A percentile compares a stretch with the other conserved stretches of the same genome.
Conservation (phyloP, 1,140 invertebrate genomes). For the Trachelipus rathkii region DNA sequence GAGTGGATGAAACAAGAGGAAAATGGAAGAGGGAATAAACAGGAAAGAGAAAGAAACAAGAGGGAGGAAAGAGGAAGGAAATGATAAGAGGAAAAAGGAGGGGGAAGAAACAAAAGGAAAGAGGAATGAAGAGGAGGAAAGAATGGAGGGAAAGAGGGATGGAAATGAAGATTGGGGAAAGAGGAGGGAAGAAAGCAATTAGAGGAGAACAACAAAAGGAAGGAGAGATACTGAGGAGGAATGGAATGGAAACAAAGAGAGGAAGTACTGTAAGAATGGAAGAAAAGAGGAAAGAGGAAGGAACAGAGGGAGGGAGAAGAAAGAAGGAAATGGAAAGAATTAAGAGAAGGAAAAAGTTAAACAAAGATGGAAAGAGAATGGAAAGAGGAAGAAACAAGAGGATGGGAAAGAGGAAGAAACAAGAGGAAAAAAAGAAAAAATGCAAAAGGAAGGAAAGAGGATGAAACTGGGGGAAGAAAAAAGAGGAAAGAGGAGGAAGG, state of each 20-base stretch:
- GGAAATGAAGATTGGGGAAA: too few relatives aligned
- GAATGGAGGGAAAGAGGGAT: not conserved
- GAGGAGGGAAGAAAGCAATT: not conserved
- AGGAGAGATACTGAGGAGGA: not conserved
- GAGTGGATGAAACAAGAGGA: not conserved
- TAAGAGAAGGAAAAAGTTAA: too few relatives aligned
- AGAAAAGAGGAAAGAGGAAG: too few relatives aligned
- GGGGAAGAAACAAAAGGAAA: not conserved
- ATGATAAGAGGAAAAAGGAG: not conserved
- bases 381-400: too few relatives aligned
- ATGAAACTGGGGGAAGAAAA: not conserved
- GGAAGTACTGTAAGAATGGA: too few relatives aligned
- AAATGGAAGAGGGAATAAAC: not conserved
- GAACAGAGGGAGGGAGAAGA: not conserved
- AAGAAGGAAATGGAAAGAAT: not conserved
- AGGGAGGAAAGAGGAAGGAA: not conserved
- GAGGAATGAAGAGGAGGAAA: constrained; percentile 1
- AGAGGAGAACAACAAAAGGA: not conserved
- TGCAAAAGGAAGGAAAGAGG: not conserved
- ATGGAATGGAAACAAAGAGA: not conserved
- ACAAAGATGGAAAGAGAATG: too few relatives aligned
- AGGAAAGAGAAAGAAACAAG: not conserved
- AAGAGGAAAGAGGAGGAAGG: too few relatives aligned
- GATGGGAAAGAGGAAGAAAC: too few relatives aligned
- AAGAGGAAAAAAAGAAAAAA: too few relatives aligned